Evolutionary conservation across 2,113 vertebrate species (phyloP).

Genomic region (Paraplagusia blochii): DNA sequence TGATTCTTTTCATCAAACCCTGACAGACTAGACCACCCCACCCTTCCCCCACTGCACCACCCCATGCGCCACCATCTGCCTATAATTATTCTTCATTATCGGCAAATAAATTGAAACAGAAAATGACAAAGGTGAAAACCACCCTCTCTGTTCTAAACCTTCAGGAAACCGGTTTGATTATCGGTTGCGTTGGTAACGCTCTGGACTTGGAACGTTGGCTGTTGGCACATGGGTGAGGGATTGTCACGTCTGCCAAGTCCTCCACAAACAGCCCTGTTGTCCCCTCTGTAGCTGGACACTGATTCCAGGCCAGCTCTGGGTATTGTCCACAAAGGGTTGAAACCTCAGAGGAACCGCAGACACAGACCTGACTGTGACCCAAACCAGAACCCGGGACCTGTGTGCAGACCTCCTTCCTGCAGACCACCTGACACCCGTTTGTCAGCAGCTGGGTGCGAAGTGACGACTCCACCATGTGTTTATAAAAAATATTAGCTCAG

Average conservation of each 20-base stretch:
- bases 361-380: not conserved
- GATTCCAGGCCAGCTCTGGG: slow-evolving; percentile 28
- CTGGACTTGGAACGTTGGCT: slow-evolving; percentile 7
- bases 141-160: not conserved
- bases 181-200: slow-evolving; percentile 1
- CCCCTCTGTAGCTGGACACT: slow-evolving; percentile 9
- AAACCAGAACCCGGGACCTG: not conserved
- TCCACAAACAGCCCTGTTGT: slow-evolving; percentile 23
- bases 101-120: too few relatives aligned
- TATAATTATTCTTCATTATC: too few relatives aligned
- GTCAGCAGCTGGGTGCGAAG: not conserved
- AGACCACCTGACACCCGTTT: not conserved
- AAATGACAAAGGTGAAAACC: not conserved
- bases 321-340: slow-evolving; percentile 22
- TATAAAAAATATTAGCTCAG: too few relatives aligned
- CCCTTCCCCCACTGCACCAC: too few relatives aligned
- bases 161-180: not conserved
- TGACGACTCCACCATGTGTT: too few relatives aligned
- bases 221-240: slow-evolving; percentile 15
- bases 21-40: not conserved
- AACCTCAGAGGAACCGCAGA: slow-evolving; percentile 25
- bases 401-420: not conserved
- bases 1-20: not conserved
- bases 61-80: not conserved
- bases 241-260: slow-evolving; percentile 24